Conservation (phyloP, 92 coral and sea anemone genomes). For the Heliopora coerulea region DNA sequence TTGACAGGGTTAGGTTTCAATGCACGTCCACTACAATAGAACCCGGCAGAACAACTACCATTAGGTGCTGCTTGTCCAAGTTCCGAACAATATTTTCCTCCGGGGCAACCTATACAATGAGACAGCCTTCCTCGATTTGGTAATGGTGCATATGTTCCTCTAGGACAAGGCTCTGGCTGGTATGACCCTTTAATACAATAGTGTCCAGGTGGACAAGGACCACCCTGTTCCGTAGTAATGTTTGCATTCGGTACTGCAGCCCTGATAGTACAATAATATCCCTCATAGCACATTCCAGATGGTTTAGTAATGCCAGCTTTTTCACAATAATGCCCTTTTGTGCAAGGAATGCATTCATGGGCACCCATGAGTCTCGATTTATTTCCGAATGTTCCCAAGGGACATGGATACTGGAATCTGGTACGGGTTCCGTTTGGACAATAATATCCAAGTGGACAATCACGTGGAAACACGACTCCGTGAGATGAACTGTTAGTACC, state of each 20-base stretch:
- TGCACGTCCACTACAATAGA: constrained; percentile 79
- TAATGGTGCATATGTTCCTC: constrained; percentile 86
- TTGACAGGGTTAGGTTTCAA: constrained; percentile 74
- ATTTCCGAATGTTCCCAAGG: constrained; percentile 90
- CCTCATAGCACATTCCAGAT: constrained; percentile 81
- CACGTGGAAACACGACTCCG: constrained; percentile 73
- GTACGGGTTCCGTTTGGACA: constrained; percentile 77
- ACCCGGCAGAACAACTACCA: constrained; percentile 90
- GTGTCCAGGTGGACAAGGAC: constrained; percentile 85
- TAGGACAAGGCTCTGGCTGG: constrained; percentile 80
- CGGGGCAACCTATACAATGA: constrained; percentile 85
- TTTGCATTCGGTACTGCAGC: constrained; percentile 87
- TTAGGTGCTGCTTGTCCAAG: constrained; percentile 82
- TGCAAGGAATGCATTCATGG: constrained; percentile 74
- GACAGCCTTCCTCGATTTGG: constrained; percentile 57
- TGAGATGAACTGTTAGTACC: constrained; percentile 75
- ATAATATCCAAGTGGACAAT: constrained; percentile 92
- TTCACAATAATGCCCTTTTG: constrained; percentile 80
- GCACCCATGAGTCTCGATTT: constrained; percentile 59
- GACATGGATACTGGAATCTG: constrained; percentile 72
- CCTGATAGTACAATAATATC: constrained; percentile 83
- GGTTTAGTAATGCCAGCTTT: constrained; percentile 77
- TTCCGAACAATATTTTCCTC: constrained; percentile 78
- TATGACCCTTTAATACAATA: constrained; percentile 74
- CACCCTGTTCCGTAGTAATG: constrained; percentile 72